These are phyloP conservation scores for Mythimna lalbum DNA, from an alignment of 2,888 invertebrate genomes.

Conservation along the genomic window DNA sequence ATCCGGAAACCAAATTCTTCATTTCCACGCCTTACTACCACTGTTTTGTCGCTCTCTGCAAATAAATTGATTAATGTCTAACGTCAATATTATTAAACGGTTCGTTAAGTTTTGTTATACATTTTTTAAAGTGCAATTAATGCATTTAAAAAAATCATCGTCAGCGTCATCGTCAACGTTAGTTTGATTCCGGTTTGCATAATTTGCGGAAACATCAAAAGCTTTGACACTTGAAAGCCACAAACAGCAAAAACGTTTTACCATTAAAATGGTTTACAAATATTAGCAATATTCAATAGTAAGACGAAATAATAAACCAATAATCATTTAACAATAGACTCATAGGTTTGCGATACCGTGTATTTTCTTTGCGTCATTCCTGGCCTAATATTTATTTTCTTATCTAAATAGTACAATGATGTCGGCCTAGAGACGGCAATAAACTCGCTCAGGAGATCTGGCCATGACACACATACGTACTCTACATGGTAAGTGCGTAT, in stretches of 20 bases:
- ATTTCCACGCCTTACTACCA: conserved; percentile 95
- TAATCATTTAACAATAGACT: conserved; percentile 44
- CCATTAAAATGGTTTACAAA: conserved; percentile 29
- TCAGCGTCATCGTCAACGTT: too few species aligned
- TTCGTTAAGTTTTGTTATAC: background rate
- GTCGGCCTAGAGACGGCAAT: conserved; percentile 77
- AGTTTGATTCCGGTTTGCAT: background rate
- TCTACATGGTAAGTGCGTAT: conserved; percentile 70
- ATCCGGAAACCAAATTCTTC: conserved; percentile 99
- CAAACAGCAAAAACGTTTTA: conserved; percentile 54
- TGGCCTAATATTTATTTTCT: conserved; percentile 72
- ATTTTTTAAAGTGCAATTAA: background rate
- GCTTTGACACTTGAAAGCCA: conserved; percentile 31
- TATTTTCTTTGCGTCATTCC: conserved; percentile 64
- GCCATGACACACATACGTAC: conserved; percentile 81
- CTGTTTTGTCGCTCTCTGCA: conserved; percentile 96
- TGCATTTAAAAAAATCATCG: too few species aligned
- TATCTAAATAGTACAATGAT: conserved; percentile 76
- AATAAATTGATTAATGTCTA: background rate
- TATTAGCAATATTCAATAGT: conserved; percentile 38
- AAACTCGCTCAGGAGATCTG: conserved; percentile 74
- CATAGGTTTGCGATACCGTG: conserved; percentile 27
- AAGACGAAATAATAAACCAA: conserved; percentile 46
- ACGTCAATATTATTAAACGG: background rate
- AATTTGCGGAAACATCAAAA: conserved; percentile 17